A percentile compares a stretch with the other conserved stretches of the same genome.
Evolutionary conservation across 2,797 vertebrate species (phyloP).

Genomic region (Enteromius paludinosus): DNA sequence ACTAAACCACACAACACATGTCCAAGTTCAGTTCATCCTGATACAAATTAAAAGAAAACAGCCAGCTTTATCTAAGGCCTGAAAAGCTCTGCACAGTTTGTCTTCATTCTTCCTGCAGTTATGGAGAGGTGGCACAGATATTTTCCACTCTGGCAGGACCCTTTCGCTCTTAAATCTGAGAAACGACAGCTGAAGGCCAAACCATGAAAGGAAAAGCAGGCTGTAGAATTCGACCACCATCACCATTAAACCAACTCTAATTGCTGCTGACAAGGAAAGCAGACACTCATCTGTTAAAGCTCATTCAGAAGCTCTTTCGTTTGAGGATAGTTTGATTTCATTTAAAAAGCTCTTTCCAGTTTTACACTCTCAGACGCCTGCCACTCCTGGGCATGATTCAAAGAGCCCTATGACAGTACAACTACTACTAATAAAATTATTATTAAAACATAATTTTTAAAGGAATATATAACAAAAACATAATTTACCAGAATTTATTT

Average conservation of each 20-base stretch:
- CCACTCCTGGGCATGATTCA: background rate
- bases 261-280: slow-evolving; percentile 13
- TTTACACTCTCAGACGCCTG: slow-evolving; percentile 2
- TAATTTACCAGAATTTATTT: background rate
- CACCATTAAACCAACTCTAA: background rate
- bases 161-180: slow-evolving; percentile 27
- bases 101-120: slow-evolving; percentile 8
- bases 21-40: background rate
- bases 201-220: slow-evolving; percentile 33
- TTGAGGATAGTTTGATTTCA: background rate
- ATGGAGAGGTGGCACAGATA: slow-evolving; percentile 29
- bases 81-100: background rate
- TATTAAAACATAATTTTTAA: background rate
- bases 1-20: background rate
- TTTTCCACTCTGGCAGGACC: slow-evolving; percentile 46
- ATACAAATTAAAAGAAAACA: background rate
- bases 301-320: background rate
- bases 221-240: background rate
- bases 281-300: slow-evolving; percentile 19
- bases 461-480: background rate
- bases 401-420: background rate
- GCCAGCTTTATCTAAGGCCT: background rate
- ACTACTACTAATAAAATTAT: background rate
- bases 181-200: slow-evolving; percentile 27
- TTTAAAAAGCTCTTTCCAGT: background rate